Evolutionary conservation across 2,113 vertebrate genomes (phyloP).

Genomic region (Excalfactoria chinensis): DNA sequence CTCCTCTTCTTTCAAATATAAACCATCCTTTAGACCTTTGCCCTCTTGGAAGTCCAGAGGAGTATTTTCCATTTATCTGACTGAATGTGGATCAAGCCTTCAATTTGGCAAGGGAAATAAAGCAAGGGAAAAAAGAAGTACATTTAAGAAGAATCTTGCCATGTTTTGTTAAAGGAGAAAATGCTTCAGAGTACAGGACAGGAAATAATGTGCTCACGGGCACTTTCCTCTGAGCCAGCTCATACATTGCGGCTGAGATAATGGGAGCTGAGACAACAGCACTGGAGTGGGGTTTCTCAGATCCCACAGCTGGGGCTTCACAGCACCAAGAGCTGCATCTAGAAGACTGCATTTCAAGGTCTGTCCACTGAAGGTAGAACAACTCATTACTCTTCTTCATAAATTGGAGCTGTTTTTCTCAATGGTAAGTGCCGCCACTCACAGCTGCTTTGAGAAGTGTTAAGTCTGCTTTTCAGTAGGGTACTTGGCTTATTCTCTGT

Average conservation of each 20-base stretch:
- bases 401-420: background rate
- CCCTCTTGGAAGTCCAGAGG: background rate
- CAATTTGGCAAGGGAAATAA: background rate
- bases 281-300: constrained; percentile 2
- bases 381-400: background rate
- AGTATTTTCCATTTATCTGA: background rate
- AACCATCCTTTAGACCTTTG: background rate
- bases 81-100: background rate
- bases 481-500: constrained; percentile 1
- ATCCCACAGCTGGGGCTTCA: background rate
- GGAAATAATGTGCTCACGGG: constrained; percentile 63
- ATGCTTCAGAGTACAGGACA: constrained; percentile 34
- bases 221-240: constrained; percentile 48
- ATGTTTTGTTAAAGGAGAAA: constrained; percentile 53
- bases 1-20: background rate
- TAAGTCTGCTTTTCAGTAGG: constrained; percentile 42
- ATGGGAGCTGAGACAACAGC: background rate
- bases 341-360: background rate
- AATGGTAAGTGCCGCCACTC: background rate
- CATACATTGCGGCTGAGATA: constrained; percentile 26
- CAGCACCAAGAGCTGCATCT: background rate
- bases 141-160: constrained; percentile 36
- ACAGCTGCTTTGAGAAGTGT: background rate
- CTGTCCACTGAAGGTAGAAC: background rate
- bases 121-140: background rate